phyloP scores from a whole-genome alignment of 2,888 invertebrate species.

The Epinotia demarniana region DNA sequence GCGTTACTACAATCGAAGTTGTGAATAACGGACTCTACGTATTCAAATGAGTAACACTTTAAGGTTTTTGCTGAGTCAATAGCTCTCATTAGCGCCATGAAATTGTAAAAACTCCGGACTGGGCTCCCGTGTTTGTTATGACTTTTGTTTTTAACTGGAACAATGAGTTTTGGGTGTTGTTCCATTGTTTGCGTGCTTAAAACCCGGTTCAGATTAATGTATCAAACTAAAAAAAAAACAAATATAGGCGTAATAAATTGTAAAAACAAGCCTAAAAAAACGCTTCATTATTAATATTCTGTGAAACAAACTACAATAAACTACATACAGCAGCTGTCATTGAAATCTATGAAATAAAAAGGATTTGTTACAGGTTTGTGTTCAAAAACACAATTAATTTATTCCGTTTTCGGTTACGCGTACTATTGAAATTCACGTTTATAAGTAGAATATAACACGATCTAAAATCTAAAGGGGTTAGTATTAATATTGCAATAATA shows the following conservation, averaged over 20 bases:
- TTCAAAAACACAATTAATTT: too few species aligned
- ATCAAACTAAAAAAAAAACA: background rate
- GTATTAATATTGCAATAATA: too few species aligned
- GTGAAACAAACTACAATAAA: too few species aligned
- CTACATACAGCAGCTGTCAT: too few species aligned
- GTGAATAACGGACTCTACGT: conserved; percentile 23
- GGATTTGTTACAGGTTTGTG: too few species aligned
- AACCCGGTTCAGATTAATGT: conserved; percentile 26
- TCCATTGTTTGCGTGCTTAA: conserved; percentile 29
- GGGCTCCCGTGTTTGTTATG: conserved; percentile 43
- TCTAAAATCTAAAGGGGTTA: too few species aligned
- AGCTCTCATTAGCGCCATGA: conserved; percentile 43
- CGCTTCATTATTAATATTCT: background rate
- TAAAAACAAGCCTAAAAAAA: background rate
- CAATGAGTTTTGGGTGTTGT: conserved; percentile 40
- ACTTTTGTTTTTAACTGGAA: conserved; percentile 43
- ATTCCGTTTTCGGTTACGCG: too few species aligned
- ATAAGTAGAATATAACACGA: too few species aligned
- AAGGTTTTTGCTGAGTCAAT: conserved; percentile 44
- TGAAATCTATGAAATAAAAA: too few species aligned
- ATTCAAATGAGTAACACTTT: conserved; percentile 45
- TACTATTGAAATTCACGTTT: too few species aligned
- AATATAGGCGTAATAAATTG: background rate
- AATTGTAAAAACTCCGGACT: conserved; percentile 41
- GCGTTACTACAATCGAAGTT: background rate